Conservation (phyloP, 2,113 vertebrate genomes). For the Gymnorhina tibicen region DNA sequence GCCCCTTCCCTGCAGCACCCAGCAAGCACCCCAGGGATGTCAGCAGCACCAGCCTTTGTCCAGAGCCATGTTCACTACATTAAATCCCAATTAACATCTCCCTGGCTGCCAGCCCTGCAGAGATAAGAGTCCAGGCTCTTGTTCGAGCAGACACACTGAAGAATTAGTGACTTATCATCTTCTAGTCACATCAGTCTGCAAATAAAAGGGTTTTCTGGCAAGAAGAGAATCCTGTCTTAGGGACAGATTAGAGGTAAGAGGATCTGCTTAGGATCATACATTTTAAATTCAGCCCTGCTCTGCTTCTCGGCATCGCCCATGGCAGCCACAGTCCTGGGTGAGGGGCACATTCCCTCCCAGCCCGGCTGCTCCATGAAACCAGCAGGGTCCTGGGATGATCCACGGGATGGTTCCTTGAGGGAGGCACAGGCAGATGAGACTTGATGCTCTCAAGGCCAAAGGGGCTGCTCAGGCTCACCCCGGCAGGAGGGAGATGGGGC, state of each 20-base stretch:
- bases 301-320: rapidly evolving
- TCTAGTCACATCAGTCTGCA: background rate
- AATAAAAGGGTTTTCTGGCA: slow-evolving; percentile 23
- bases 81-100: slow-evolving; percentile 2
- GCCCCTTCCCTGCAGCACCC: background rate
- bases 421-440: background rate
- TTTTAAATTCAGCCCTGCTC: background rate
- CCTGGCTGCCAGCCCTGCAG: background rate
- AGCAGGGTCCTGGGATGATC: background rate
- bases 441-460: rapidly evolving
- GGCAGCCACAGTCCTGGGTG: rapidly evolving
- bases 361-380: background rate
- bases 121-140: slow-evolving; percentile 10
- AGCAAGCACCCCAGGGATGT: background rate
- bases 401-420: background rate
- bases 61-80: background rate
- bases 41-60: background rate
- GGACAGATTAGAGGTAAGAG: slow-evolving; percentile 19
- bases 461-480: background rate
- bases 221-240: background rate
- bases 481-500: rapidly evolving
- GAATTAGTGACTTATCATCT: slow-evolving; percentile 35
- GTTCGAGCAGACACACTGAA: background rate
- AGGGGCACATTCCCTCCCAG: background rate
- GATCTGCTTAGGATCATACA: background rate